phyloP scores from a whole-genome alignment of 2,113 vertebrate species.

The Lipophrys pholis region DNA sequence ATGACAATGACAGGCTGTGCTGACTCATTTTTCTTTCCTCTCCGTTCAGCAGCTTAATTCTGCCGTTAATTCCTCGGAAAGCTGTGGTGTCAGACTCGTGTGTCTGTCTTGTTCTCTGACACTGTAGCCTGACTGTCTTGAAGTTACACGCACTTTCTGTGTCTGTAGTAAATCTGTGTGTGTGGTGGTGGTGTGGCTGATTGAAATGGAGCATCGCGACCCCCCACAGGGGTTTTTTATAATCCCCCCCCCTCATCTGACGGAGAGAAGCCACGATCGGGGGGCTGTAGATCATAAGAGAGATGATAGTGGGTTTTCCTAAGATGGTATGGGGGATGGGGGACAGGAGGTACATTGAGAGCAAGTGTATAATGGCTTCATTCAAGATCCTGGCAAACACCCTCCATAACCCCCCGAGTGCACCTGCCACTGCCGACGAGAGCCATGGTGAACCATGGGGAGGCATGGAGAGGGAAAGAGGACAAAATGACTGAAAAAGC shows the following conservation, averaged over 20 bases:
- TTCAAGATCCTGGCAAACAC: conserved; percentile 72
- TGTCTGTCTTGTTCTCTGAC: conserved; percentile 54
- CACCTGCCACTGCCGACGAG: conserved; percentile 71
- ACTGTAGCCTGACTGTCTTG: conserved; percentile 53
- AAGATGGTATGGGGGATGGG: conserved; percentile 55
- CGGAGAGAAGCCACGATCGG: conserved; percentile 45
- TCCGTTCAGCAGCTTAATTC: conserved; percentile 63
- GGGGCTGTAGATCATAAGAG: conserved; percentile 80
- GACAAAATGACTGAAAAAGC: conserved; percentile 35
- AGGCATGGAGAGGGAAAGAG: conserved; percentile 45
- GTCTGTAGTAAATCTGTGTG: conserved; percentile 17
- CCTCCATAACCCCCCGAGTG: conserved; percentile 56
- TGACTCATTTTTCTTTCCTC: conserved; percentile 65
- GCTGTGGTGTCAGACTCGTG: conserved; percentile 54
- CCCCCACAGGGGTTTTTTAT: conserved; percentile 43
- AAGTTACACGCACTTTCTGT: conserved; percentile 56
- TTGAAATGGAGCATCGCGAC: conserved; percentile 63
- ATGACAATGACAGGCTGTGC: conserved; percentile 64
- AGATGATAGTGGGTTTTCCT: conserved; percentile 72
- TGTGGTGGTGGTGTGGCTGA: conserved; percentile 33
- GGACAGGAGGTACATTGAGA: conserved; percentile 77
- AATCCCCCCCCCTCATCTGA: conserved; percentile 41
- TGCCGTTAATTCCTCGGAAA: conserved; percentile 64
- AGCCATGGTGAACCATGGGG: conserved; percentile 50
- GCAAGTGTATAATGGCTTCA: conserved; percentile 75